phyloP scores from a whole-genome alignment of 2,888 invertebrate species.

The Cryptus armator region DNA sequence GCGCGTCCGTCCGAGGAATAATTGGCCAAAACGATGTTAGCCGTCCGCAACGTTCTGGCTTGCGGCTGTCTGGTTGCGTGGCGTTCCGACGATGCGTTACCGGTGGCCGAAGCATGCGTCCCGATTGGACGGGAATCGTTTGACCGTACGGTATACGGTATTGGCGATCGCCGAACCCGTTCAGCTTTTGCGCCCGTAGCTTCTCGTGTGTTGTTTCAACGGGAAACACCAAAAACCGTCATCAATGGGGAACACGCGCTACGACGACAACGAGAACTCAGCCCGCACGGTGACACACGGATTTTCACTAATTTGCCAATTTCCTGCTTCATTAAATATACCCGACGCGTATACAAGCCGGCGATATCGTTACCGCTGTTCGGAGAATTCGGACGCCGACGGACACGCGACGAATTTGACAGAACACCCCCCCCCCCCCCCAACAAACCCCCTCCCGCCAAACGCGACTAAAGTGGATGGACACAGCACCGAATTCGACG shows the following conservation, averaged over 20 bases:
- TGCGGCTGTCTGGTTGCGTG: constrained; percentile 41
- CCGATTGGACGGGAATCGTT: constrained; percentile 50
- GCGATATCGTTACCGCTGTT: constrained; percentile 58
- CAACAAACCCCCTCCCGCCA: too few relatives aligned
- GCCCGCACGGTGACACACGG: constrained; percentile 65
- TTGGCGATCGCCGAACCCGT: constrained; percentile 54
- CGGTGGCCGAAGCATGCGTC: constrained; percentile 52
- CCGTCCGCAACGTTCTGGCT: constrained; percentile 60
- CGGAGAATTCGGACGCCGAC: constrained; percentile 29
- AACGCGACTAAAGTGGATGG: constrained; percentile 50
- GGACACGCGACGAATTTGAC: constrained; percentile 50
- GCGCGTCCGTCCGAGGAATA: constrained; percentile 66
- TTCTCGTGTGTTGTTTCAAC: constrained; percentile 55
- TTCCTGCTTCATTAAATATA: constrained; percentile 79
- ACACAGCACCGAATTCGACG: background rate
- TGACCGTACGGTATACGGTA: constrained; percentile 32
- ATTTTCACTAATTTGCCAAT: constrained; percentile 81
- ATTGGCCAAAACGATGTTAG: constrained; percentile 78
- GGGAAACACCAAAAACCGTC: constrained; percentile 19
- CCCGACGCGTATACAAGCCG: constrained; percentile 55
- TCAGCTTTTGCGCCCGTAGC: constrained; percentile 29
- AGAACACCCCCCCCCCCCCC: constrained; percentile 22
- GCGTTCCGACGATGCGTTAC: constrained; percentile 13
- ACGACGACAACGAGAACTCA: constrained; percentile 48
- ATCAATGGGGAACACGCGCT: constrained; percentile 37